Conservation (phyloP, 2,113 vertebrate genomes). For the Psittacus erithacus region DNA sequence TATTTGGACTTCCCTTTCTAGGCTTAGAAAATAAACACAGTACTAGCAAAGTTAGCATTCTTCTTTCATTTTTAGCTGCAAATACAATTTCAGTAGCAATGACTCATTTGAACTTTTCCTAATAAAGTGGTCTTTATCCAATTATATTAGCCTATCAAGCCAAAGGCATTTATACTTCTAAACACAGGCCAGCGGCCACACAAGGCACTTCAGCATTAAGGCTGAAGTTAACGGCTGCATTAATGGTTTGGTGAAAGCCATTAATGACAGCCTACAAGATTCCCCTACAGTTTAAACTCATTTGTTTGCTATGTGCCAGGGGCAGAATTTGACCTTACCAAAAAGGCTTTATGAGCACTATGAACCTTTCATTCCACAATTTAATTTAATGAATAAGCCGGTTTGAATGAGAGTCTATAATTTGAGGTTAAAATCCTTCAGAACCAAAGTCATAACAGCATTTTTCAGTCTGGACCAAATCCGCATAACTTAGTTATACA, state of each 20-base stretch:
- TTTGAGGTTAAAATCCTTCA: slow-evolving; percentile 41
- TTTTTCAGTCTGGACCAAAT: slow-evolving; percentile 22
- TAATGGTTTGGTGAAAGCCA: slow-evolving; percentile 5
- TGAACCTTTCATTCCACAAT: slow-evolving; percentile 16
- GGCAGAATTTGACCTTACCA: slow-evolving; percentile 2
- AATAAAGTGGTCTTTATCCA: slow-evolving; percentile 27
- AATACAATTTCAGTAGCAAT: not conserved
- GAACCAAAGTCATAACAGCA: not conserved
- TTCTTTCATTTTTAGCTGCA: not conserved
- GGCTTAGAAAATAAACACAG: not conserved
- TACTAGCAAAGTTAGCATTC: not conserved
- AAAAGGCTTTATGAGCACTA: slow-evolving; percentile 9
- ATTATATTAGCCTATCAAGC: slow-evolving; percentile 11
- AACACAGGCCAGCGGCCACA: slow-evolving; percentile 4
- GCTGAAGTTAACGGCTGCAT: not conserved
- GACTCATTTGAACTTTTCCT: slow-evolving; percentile 1
- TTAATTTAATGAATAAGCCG: not conserved
- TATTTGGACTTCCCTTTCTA: not conserved
- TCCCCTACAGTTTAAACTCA: slow-evolving; percentile 4
- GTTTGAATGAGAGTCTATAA: not conserved
- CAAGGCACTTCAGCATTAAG: slow-evolving; percentile 7
- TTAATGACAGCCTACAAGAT: not conserved
- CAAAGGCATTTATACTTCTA: not conserved
- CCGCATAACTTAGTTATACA: not conserved
- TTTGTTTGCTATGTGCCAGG: not conserved